Conservation (phyloP, 2,797 vertebrate species). For the Poliocrania exsul region DNA sequence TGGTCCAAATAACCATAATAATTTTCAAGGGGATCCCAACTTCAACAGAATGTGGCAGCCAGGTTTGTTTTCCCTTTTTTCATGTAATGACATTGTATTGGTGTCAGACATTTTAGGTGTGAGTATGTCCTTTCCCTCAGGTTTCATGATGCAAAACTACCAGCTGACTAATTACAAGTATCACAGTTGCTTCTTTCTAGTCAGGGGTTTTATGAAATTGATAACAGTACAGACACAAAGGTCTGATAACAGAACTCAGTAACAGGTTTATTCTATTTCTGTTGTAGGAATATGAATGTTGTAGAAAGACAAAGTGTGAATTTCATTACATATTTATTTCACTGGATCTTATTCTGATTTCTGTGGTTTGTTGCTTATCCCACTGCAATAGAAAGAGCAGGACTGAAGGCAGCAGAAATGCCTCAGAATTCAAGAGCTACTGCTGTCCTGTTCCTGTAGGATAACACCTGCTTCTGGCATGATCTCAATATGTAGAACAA, state of each 20-base stretch:
- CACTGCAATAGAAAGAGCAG: constrained; percentile 52
- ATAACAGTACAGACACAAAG: background rate
- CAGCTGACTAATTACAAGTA: background rate
- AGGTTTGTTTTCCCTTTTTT: constrained; percentile 79
- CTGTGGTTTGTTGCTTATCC: constrained; percentile 51
- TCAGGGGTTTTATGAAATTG: background rate
- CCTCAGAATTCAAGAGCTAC: constrained; percentile 39
- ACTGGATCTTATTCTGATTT: background rate
- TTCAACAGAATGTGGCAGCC: constrained; percentile 98
- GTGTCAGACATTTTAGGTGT: background rate
- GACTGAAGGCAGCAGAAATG: constrained; percentile 37
- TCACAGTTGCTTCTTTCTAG: background rate
- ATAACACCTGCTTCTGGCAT: constrained; percentile 49
- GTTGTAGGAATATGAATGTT: background rate
- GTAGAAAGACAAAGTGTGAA: background rate
- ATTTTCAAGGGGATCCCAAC: constrained; percentile 90
- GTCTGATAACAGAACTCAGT: background rate
- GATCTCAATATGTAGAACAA: constrained; percentile 37
- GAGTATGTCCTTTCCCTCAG: background rate
- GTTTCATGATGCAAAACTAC: background rate
- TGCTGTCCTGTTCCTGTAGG: constrained; percentile 37
- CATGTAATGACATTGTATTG: background rate
- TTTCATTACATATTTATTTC: background rate
- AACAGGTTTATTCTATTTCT: background rate
- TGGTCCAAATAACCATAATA: constrained; percentile 88